phyloP scores from a whole-genome alignment of 2,888 invertebrate species.

The Ophioninae sp. region DNA sequence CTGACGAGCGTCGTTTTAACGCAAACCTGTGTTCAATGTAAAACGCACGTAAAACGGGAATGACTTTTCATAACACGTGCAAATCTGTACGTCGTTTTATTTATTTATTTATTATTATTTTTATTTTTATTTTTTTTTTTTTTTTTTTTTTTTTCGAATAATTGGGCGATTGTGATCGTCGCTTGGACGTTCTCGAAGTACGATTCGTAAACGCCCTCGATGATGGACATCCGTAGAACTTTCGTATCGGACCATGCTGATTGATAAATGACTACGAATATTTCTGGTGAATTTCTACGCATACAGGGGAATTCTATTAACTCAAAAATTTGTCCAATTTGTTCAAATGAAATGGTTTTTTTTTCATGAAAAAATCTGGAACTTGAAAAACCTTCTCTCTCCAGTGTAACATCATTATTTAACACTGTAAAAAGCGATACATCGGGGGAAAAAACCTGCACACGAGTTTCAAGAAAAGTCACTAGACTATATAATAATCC shows the following conservation, averaged over 20 bases:
- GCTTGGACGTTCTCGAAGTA: background rate
- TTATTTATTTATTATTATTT: no score
- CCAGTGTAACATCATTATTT: no score
- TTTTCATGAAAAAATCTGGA: no score
- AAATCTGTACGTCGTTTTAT: background rate
- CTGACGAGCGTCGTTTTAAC: constrained; percentile 9
- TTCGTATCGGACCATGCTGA: background rate
- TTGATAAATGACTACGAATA: background rate
- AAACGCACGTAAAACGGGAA: background rate
- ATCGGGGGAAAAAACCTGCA: no score
- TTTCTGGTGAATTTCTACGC: background rate
- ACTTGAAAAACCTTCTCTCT: no score
- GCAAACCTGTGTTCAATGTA: background rate
- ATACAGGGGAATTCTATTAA: background rate
- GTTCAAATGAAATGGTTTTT: no score
- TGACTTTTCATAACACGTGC: background rate
- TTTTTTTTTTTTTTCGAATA: constrained; percentile 11
- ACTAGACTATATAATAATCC: no score
- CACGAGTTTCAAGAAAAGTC: no score
- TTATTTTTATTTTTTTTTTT: no score
- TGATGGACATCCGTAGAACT: background rate
- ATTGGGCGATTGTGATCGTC: background rate
- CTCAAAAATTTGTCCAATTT: no score
- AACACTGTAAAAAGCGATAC: no score
- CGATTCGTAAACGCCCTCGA: background rate